Conservation (phyloP, 1,140 invertebrate species). For the Drosophila orosa region DNA sequence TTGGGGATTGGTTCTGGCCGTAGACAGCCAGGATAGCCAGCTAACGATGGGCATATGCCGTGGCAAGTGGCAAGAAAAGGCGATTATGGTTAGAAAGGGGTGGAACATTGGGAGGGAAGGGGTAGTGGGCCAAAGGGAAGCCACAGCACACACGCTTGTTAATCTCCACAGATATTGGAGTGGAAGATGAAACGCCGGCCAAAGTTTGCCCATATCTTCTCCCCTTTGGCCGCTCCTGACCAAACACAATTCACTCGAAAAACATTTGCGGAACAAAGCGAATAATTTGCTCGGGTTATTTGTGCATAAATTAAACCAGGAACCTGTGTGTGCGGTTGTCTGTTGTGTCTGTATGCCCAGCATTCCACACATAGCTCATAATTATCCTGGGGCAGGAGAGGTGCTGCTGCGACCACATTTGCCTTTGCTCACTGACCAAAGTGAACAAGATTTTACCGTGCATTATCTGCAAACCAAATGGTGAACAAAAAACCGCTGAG, state of each 20-base stretch:
- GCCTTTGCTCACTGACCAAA: constrained; percentile 49
- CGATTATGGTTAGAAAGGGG: constrained; percentile 48
- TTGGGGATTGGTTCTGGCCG: constrained; percentile 35
- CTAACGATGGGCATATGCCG: constrained; percentile 55
- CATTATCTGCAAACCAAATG: constrained; percentile 67
- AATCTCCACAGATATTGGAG: constrained; percentile 40
- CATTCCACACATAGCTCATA: constrained; percentile 74
- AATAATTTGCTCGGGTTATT: constrained; percentile 73
- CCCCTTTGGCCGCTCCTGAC: not conserved
- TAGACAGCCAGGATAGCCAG: constrained; percentile 31
- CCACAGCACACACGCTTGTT: constrained; percentile 35
- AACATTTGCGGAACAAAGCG: constrained; percentile 71
- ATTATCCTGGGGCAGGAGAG: constrained; percentile 49
- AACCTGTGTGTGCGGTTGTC: not conserved
- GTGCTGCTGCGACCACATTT: constrained; percentile 33
- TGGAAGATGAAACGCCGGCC: constrained; percentile 26
- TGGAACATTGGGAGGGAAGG: not conserved
- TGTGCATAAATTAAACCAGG: constrained; percentile 60
- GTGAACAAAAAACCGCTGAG: constrained; percentile 26
- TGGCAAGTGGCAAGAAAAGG: constrained; percentile 52
- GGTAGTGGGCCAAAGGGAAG: constrained; percentile 15
- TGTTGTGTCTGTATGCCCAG: not conserved
- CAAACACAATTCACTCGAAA: constrained; percentile 45
- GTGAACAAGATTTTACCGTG: constrained; percentile 66
- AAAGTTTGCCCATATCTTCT: constrained; percentile 20